A percentile compares a stretch with the other conserved stretches of the same genome.
phyloP scores from a whole-genome alignment of 2,797 vertebrate species.

The Diplodus sargus region DNA sequence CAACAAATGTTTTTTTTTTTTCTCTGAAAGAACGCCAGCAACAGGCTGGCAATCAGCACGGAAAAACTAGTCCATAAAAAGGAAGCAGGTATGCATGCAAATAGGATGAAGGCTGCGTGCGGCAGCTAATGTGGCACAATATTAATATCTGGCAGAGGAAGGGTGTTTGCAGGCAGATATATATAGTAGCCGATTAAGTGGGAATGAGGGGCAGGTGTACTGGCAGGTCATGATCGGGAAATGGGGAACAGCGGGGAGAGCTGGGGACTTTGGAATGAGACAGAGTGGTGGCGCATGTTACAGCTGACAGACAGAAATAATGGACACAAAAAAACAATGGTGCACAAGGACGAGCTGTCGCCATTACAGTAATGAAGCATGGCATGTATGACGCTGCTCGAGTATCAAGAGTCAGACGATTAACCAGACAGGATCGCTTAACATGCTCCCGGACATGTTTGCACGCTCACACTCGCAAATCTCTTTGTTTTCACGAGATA shows the following conservation, averaged over 20 bases:
- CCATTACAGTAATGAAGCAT: not conserved
- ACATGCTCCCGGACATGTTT: slow-evolving; percentile 33
- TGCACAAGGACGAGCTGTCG: slow-evolving; percentile 3
- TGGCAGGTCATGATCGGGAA: slow-evolving; percentile 11
- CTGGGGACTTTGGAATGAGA: not conserved
- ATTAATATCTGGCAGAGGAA: slow-evolving; percentile 23
- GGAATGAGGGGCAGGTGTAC: slow-evolving; percentile 30
- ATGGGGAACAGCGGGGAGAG: no score
- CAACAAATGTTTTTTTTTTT: not conserved
- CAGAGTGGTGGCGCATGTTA: not conserved
- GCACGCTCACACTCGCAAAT: slow-evolving; percentile 26
- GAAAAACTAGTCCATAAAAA: slow-evolving; percentile 14
- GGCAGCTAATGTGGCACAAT: slow-evolving; percentile 17
- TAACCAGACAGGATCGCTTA: slow-evolving; percentile 32
- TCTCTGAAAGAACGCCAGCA: not conserved
- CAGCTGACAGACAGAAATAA: not conserved
- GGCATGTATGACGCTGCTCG: slow-evolving; percentile 9
- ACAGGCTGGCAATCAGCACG: not conserved
- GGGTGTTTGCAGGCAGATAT: slow-evolving; percentile 1
- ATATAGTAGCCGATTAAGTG: slow-evolving; percentile 16
- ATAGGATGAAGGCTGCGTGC: slow-evolving; percentile 16
- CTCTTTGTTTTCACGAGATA: slow-evolving; percentile 22
- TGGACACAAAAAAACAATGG: not conserved
- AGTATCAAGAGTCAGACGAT: slow-evolving; percentile 33
- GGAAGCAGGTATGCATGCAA: not conserved